These are phyloP conservation scores for Drosophila tani DNA, from an alignment of 1,140 invertebrate genomes.

Conservation along the genomic window DNA sequence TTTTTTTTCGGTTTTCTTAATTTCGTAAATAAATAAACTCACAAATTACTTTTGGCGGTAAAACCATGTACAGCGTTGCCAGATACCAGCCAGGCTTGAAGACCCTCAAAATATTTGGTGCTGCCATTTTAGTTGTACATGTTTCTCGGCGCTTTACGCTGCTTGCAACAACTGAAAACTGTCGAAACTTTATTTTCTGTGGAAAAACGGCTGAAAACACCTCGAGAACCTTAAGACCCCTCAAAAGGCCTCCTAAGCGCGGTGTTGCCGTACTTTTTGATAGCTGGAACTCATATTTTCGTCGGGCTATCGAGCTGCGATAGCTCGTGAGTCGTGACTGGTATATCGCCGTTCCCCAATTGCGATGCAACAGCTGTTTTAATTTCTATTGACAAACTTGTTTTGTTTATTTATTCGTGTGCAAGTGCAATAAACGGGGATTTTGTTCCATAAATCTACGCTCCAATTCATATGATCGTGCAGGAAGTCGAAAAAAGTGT, in stretches of 20 bases:
- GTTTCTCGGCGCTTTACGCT: no score
- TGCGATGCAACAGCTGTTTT: constrained; percentile 69
- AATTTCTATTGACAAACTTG: constrained; percentile 47
- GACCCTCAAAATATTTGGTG: no score
- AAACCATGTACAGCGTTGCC: constrained; percentile 3
- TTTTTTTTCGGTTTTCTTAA: not conserved
- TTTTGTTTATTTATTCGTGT: constrained; percentile 64
- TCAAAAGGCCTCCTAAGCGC: no score
- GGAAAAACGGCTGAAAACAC: no score
- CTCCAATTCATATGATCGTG: constrained; percentile 16
- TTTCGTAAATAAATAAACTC: constrained; percentile 41
- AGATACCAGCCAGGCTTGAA: not conserved
- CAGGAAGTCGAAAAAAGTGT: not conserved
- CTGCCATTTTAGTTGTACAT: no score
- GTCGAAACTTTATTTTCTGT: no score
- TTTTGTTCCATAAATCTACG: not conserved
- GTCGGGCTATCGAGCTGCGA: not conserved
- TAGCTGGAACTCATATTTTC: not conserved
- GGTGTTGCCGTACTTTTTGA: not conserved
- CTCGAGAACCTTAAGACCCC: no score
- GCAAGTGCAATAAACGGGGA: constrained; percentile 18
- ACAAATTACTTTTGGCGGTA: constrained; percentile 66
- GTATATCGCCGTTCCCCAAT: constrained; percentile 2
- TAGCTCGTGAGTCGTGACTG: not conserved
- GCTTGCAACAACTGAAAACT: no score